phyloP scores from a whole-genome alignment of 2,888 invertebrate species.

The Caenorhabditis doughertyi region DNA sequence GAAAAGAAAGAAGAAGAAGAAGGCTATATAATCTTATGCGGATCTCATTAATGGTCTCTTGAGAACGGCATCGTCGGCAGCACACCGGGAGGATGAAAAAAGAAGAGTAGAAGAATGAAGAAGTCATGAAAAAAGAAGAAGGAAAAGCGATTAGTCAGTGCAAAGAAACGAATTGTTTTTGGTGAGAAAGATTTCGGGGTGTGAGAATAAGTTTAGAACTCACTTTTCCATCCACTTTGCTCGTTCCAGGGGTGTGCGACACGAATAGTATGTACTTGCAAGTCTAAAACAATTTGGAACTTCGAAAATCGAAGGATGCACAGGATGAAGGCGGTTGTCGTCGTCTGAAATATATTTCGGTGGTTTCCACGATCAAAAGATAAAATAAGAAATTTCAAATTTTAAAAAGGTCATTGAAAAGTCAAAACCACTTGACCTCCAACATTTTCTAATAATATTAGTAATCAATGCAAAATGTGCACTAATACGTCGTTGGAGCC shows the following conservation, averaged over 20 bases:
- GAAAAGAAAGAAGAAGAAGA: constrained; percentile 1
- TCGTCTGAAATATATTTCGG: constrained; percentile 60
- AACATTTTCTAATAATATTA: background rate
- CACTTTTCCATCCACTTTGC: constrained; percentile 82
- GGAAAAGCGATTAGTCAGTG: constrained; percentile 25
- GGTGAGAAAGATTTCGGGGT: background rate
- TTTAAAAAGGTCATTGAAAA: background rate
- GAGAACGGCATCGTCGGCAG: constrained; percentile 26
- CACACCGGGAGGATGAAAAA: constrained; percentile 2
- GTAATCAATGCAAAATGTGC: background rate
- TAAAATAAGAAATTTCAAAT: too few species aligned
- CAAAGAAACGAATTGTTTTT: background rate
- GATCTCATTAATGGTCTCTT: constrained; percentile 59
- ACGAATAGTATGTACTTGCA: constrained; percentile 81
- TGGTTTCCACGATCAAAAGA: background rate
- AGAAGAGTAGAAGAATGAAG: constrained; percentile 1
- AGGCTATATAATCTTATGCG: constrained; percentile 45
- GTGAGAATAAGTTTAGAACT: constrained; percentile 63
- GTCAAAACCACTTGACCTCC: constrained; percentile 11
- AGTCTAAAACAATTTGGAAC: constrained; percentile 82
- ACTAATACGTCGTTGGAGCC: constrained; percentile 1
- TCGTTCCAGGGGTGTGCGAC: constrained; percentile 80
- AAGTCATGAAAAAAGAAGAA: constrained; percentile 2
- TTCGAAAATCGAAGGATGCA: constrained; percentile 81
- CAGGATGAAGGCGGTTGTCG: constrained; percentile 76